phyloP scores from a whole-genome alignment of 2,888 invertebrate species.

The Notodonta ziczac region DNA sequence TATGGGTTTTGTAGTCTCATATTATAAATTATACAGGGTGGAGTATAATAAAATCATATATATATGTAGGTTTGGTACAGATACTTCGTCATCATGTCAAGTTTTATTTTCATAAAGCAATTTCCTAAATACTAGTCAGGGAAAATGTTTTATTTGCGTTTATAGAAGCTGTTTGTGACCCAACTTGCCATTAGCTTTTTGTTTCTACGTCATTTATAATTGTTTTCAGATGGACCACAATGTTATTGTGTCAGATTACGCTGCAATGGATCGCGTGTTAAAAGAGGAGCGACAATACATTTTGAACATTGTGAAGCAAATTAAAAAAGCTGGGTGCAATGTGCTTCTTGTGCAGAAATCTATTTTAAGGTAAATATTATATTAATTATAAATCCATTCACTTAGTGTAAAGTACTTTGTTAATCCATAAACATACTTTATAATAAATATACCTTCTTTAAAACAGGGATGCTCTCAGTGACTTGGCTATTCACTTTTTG shows the following conservation, averaged over 20 bases:
- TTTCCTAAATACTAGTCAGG: too few relatives aligned
- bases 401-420: too few relatives aligned
- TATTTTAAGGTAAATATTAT: constrained; percentile 86
- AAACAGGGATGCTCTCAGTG: constrained; percentile 97
- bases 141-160: neutral
- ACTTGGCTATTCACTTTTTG: constrained; percentile 98
- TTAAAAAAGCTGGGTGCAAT: constrained; percentile 99
- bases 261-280: constrained; percentile 99
- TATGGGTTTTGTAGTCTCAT: neutral
- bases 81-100: too few relatives aligned
- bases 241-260: constrained; percentile 98
- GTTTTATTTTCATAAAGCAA: too few relatives aligned
- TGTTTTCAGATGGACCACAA: constrained; percentile 94
- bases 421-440: too few relatives aligned
- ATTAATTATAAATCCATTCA: neutral
- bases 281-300: constrained; percentile 99
- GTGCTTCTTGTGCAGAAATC: constrained; percentile 95
- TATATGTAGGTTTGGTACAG: too few relatives aligned
- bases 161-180: too few relatives aligned
- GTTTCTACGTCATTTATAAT: neutral
- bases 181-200: too few relatives aligned
- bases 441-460: neutral
- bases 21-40: neutral
- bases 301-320: constrained; percentile 98
- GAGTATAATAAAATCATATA: too few relatives aligned